phyloP scores from a whole-genome alignment of 1,140 invertebrate species.

The Pseudomyrmex dendroicus region DNA sequence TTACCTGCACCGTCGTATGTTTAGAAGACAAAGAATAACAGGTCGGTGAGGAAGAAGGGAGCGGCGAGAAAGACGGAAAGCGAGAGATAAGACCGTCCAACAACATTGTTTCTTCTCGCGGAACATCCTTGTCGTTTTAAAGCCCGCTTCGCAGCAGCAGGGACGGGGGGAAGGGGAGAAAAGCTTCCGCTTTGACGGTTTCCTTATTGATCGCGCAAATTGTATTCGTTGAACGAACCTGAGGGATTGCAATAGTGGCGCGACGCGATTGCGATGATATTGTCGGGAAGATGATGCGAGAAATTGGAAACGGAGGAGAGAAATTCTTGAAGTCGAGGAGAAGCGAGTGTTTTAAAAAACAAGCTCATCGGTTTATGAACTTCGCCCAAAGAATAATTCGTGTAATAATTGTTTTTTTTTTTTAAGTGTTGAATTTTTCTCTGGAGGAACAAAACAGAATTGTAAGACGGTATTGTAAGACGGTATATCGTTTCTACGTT shows the following conservation, averaged over 20 bases:
- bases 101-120: conserved; percentile 58
- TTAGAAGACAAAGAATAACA: conserved; percentile 60
- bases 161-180: not conserved
- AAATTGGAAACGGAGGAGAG: conserved; percentile 38
- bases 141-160: conserved; percentile 32
- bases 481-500: not conserved
- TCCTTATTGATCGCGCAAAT: conserved; percentile 58
- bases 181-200: conserved; percentile 56
- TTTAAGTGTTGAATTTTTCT: not conserved
- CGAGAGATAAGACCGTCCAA: conserved; percentile 54
- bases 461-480: not conserved
- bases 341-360: conserved; percentile 11
- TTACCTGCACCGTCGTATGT: conserved; percentile 54
- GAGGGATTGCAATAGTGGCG: conserved; percentile 54
- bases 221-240: conserved; percentile 56
- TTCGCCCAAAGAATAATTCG: conserved; percentile 15
- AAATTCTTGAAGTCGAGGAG: conserved; percentile 7
- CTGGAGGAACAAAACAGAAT: not conserved
- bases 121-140: conserved; percentile 58
- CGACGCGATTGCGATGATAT: conserved; percentile 55
- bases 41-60: conserved; percentile 24
- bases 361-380: not conserved
- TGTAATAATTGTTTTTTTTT: not conserved
- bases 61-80: conserved; percentile 40
- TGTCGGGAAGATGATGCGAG: conserved; percentile 32